Evolutionary conservation across 2,113 vertebrate genomes (phyloP).

Genomic region (Cyanoderma ruficeps): DNA sequence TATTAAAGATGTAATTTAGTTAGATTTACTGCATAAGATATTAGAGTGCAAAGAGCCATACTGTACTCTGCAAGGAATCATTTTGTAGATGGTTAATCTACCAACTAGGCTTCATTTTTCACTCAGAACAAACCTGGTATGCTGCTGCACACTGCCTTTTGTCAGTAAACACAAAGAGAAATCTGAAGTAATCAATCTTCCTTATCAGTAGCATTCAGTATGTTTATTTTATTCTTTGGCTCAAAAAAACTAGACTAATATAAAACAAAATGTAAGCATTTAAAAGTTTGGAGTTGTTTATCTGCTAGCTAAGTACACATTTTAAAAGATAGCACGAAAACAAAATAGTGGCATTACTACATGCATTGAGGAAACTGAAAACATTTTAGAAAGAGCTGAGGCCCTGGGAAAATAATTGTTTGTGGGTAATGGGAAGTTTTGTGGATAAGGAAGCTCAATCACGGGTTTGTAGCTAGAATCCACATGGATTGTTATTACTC

Average conservation of each 20-base stretch:
- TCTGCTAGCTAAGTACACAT: background rate
- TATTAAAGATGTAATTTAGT: slow-evolving; percentile 61
- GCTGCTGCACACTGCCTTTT: slow-evolving; percentile 63
- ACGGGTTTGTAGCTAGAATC: background rate
- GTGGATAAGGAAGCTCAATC: background rate
- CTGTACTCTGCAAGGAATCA: slow-evolving; percentile 28
- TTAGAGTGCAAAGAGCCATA: slow-evolving; percentile 33
- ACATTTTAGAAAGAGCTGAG: background rate
- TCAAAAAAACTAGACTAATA: slow-evolving; percentile 64
- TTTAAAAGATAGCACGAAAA: background rate
- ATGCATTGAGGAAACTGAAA: background rate
- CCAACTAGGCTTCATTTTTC: slow-evolving; percentile 71
- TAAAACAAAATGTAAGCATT: background rate
- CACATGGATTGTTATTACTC: background rate
- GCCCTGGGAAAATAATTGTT: background rate
- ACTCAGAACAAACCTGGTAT: slow-evolving; percentile 47
- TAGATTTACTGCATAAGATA: slow-evolving; percentile 49
- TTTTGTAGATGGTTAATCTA: slow-evolving; percentile 60
- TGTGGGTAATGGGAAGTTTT: background rate
- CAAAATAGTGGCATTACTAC: background rate
- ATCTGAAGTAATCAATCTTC: slow-evolving; percentile 77
- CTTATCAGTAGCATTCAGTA: slow-evolving; percentile 74
- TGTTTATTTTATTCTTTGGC: slow-evolving; percentile 63
- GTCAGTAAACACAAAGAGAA: slow-evolving; percentile 76
- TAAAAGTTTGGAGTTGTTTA: slow-evolving; percentile 11